Base-by-base conservation (phyloP, 2,113 vertebrate genomes). In the Lepisosteus oculatus region DNA sequence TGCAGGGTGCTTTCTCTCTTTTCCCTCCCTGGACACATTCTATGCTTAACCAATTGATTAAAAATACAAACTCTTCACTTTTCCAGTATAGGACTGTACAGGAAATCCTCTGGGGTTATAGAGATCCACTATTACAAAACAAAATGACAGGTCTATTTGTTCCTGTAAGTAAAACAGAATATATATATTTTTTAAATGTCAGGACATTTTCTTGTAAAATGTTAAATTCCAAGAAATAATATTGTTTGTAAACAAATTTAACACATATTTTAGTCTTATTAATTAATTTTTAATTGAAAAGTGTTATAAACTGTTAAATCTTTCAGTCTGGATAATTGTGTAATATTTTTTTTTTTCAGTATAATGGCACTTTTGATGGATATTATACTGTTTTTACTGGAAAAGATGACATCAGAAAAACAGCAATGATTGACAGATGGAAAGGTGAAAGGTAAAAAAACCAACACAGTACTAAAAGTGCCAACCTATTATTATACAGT, bases 21-120 rank as follows among this genome's bases (percentile, higher is more conserved):
- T 29, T 85, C 70, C 69, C 76, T 64, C 15, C 8, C 3, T 0
- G 0, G 0, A 0, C 84, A 2, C 94, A 93, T 3, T 0, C 0
- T 0, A 0, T 91, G 0, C 51, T 95, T 59, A 90, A 97, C 2
- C 0, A 0, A 0, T 0, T 82, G 55, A 90, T 98, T 17, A 86
- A 85, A 4, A 0, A 3, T 0, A 92, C 80, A 68, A 92, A 92
- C 0, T 87, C 94, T 2, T 45, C 78, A 0, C 82, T 99, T 72
- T 95, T 98, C 76, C 95, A 98, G 76, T 84, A 1, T 0, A 94
- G 94, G 77, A 92, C 87, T 14, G 86, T 99, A 69, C 93, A 72
- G 56, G 96, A 98, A 70, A 0, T 99, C 2, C 77, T 99, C 29
- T 99, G 97, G 97, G 97, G 97, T 7, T 98, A 99, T 74, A 59